A percentile compares a stretch with the other conserved stretches of the same genome.
Evolutionary conservation across 2,113 vertebrate genomes (phyloP).

Genomic region (Benthochromis sp.): DNA sequence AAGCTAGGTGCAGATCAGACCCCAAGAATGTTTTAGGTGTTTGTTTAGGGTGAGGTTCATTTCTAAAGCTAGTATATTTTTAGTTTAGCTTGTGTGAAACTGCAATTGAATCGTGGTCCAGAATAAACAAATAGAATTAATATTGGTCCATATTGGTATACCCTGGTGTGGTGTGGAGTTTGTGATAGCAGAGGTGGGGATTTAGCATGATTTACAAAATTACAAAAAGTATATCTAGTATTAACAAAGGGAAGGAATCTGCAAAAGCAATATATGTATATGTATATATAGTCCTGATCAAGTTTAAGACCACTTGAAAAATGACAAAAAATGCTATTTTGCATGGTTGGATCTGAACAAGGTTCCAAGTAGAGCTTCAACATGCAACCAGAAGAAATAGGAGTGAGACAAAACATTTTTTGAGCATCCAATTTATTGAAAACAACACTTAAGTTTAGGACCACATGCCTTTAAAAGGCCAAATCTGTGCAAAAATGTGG

Average conservation of each 20-base stretch:
- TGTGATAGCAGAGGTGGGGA: background rate
- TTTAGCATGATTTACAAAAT: background rate
- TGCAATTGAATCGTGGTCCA: background rate
- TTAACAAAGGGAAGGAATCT: background rate
- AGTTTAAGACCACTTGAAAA: background rate
- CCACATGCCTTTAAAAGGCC: background rate
- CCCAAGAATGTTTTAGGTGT: background rate
- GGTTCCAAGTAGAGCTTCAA: background rate
- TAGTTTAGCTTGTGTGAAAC: background rate
- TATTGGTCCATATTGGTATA: background rate
- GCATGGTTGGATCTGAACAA: background rate
- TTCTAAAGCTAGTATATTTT: background rate
- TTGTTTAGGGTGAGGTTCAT: background rate
- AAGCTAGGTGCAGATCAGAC: background rate
- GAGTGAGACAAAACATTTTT: background rate
- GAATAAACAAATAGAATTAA: background rate
- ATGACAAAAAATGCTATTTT: background rate
- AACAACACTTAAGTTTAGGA: background rate
- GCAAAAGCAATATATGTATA: background rate
- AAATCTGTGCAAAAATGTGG: background rate
- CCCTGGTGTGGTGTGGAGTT: background rate
- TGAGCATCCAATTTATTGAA: background rate
- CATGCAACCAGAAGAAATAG: background rate
- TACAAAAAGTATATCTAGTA: background rate
- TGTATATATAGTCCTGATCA: background rate